A percentile compares a stretch with the other conserved stretches of the same genome.
phyloP scores from a whole-genome alignment of 2,797 vertebrate species.

The Novumbra hubbsi region DNA sequence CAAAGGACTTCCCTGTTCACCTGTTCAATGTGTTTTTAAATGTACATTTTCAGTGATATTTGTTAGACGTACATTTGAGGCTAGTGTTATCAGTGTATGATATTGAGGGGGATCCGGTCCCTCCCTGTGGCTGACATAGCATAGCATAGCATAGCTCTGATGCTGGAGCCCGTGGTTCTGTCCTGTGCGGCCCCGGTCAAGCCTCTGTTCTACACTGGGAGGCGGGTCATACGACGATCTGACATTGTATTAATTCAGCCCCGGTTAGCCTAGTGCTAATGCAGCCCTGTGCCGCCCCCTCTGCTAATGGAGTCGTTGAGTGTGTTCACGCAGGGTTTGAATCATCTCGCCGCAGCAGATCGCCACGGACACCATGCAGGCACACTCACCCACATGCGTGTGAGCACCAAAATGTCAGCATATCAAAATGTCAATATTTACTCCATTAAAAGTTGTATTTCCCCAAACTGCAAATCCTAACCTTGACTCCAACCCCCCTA shows the following conservation, averaged over 20 bases:
- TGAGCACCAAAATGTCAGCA: neutral
- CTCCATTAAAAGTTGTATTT: too few relatives aligned
- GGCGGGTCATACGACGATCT: slow-evolving; percentile 27
- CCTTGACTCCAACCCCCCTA: too few relatives aligned
- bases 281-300: slow-evolving; percentile 53
- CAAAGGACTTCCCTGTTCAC: too few relatives aligned
- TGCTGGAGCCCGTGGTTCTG: slow-evolving; percentile 8
- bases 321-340: slow-evolving; percentile 29
- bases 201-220: slow-evolving; percentile 43
- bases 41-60: too few relatives aligned
- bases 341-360: slow-evolving; percentile 21
- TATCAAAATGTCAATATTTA: too few relatives aligned
- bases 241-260: slow-evolving; percentile 48
- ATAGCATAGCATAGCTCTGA: slow-evolving; percentile 18
- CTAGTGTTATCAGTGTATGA: neutral
- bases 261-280: slow-evolving; percentile 48
- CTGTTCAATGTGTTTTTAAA: too few relatives aligned
- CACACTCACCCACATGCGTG: neutral
- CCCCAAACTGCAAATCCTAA: too few relatives aligned
- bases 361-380: neutral
- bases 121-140: slow-evolving; percentile 17
- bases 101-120: slow-evolving; percentile 8
- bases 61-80: too few relatives aligned
- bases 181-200: slow-evolving; percentile 12
- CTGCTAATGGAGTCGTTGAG: slow-evolving; percentile 53